These are phyloP conservation scores for Macrocentrus cingulum DNA, from an alignment of 1,140 invertebrate genomes.

Conservation along the genomic window DNA sequence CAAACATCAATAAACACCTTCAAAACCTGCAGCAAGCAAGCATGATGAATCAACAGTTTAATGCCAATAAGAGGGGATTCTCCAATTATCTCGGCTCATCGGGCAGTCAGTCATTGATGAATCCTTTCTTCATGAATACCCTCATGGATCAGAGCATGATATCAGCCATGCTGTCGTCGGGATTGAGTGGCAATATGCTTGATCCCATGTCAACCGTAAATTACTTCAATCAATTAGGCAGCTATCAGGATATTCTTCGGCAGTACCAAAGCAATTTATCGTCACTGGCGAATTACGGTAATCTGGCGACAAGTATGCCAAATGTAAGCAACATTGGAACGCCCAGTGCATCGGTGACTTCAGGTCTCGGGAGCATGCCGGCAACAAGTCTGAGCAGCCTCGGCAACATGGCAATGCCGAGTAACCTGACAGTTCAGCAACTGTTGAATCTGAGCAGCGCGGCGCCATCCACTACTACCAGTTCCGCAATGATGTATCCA, in stretches of 20 bases:
- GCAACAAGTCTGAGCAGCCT: conserved; percentile 29
- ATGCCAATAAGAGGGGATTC: conserved; percentile 40
- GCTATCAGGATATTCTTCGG: conserved; percentile 49
- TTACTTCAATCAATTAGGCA: conserved; percentile 48
- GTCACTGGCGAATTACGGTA: conserved; percentile 36
- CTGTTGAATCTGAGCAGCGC: conserved; percentile 36
- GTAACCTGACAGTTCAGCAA: conserved; percentile 41
- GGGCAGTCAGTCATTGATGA: conserved; percentile 44
- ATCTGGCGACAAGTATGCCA: conserved; percentile 23
- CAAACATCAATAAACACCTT: conserved; percentile 50
- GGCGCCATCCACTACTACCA: conserved; percentile 24
- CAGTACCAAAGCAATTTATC: conserved; percentile 48
- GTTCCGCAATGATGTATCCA: conserved; percentile 30
- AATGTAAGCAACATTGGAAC: conserved; percentile 34
- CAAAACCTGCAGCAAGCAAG: conserved; percentile 37
- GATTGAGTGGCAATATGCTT: conserved; percentile 44
- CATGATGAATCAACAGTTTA: conserved; percentile 46
- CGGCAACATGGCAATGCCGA: conserved; percentile 26
- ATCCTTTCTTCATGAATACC: conserved; percentile 49
- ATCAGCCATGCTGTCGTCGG: conserved; percentile 44
- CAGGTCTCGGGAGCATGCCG: conserved; percentile 20
- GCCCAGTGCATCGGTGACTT: conserved; percentile 34
- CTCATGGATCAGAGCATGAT: conserved; percentile 48
- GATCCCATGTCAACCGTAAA: conserved; percentile 45
- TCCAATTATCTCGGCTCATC: conserved; percentile 41